Conservation (phyloP, 2,113 vertebrate species). For the Tympanuchus pallidicinctus region DNA sequence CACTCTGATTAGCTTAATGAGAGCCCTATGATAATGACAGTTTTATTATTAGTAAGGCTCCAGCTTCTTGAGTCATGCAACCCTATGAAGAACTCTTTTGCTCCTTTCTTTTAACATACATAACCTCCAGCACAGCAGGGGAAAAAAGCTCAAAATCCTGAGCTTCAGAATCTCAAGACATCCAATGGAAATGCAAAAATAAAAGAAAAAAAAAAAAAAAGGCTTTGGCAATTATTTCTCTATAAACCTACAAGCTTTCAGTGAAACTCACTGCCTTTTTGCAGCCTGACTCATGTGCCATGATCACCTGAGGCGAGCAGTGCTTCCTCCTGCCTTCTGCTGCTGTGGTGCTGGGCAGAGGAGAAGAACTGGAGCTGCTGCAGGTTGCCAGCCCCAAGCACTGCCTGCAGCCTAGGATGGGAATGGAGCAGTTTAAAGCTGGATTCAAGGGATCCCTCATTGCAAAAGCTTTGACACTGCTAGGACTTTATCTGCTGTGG, state of each 20-base stretch:
- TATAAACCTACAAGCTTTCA: background rate
- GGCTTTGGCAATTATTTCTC: background rate
- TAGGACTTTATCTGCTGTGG: background rate
- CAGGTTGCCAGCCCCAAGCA: fast-evolving
- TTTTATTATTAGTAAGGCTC: conserved; percentile 20
- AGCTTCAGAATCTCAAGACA: background rate
- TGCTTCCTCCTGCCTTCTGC: background rate
- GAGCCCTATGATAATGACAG: background rate
- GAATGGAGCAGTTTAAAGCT: background rate
- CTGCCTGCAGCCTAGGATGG: background rate
- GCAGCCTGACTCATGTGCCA: background rate
- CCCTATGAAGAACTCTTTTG: background rate
- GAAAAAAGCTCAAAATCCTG: background rate
- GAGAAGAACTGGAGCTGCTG: fast-evolving
- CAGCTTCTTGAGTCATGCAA: background rate
- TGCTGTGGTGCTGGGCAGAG: background rate
- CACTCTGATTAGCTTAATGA: background rate
- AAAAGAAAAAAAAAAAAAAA: background rate
- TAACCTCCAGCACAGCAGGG: background rate
- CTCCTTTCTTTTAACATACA: background rate
- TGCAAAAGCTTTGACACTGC: background rate
- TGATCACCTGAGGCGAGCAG: background rate
- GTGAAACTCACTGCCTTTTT: background rate
- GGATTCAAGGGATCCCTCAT: background rate
- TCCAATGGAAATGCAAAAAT: background rate